Conservation (phyloP, 2,888 invertebrate species). For the Cephus spinipes region DNA sequence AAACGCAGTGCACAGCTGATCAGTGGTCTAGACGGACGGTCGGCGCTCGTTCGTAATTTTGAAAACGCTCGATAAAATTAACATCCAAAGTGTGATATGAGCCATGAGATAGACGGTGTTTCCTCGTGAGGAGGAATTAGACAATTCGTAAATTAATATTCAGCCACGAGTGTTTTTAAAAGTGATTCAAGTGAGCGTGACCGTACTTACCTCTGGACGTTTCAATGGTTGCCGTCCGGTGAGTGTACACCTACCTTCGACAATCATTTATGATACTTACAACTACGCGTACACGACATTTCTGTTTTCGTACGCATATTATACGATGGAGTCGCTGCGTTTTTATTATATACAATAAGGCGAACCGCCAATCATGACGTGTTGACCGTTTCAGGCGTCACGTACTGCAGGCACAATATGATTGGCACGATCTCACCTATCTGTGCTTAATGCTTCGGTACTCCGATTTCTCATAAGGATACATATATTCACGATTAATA, state of each 20-base stretch:
- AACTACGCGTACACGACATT: neutral
- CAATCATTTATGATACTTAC: constrained; percentile 24
- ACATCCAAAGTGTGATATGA: neutral
- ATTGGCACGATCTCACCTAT: neutral
- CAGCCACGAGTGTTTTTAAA: constrained; percentile 14
- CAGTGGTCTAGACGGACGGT: constrained; percentile 54
- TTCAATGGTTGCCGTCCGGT: constrained; percentile 59
- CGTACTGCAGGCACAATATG: neutral
- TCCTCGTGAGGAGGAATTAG: neutral
- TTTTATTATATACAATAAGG: neutral
- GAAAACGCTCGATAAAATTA: constrained; percentile 8
- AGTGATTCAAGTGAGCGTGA: constrained; percentile 27
- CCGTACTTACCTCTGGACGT: constrained; percentile 41
- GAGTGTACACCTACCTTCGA: constrained; percentile 37
- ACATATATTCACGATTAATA: neutral
- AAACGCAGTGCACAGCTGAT: constrained; percentile 58
- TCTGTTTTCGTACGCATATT: neutral
- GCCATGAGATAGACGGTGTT: neutral
- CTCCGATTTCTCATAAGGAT: neutral
- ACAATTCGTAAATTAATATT: neutral
- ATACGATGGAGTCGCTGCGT: neutral
- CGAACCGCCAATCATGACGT: neutral
- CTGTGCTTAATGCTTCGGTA: neutral
- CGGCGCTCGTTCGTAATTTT: constrained; percentile 38
- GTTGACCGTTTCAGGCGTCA: neutral